Base-by-base conservation (phyloP, 2,888 invertebrate species). In the Mechanitis mazaeus region DNA sequence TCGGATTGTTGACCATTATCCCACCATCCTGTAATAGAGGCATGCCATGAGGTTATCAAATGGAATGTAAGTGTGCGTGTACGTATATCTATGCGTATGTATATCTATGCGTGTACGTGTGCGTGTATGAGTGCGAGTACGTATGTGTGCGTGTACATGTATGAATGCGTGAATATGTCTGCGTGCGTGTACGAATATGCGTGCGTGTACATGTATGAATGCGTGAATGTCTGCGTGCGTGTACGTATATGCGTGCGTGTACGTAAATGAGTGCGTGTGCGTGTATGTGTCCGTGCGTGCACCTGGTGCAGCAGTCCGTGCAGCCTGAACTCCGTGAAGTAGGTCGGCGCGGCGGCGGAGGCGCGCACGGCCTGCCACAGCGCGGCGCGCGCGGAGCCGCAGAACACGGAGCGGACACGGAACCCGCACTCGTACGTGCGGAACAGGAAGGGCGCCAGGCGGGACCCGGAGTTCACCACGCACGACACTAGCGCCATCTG, bases 301-400 rank as follows among this genome's bases (percentile, higher is more conserved):
- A 93, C 93, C 89, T 94, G 94, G 75, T 94, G 94, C 70, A 95
- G 81, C 71, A 92, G 91, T 9, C 94, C 93, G 61, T 93, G 93
- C 31, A 94, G 86, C 68, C 92, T 91, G 76, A 94, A 95, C 83
- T 96, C 97, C 76, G 95, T 94, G 87, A 97, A 98, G 89, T 97
- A 97, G 0, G 96, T 95, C 2, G 97, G 98, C 4, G 97, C 97
- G 54, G 97, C 97, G 54, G 97, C 95, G 0, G 96, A 96, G 0
- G 97, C 97, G 69, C 97, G 87, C 35, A 96, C 94, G 12, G 95
- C 95, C 86, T 96, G 94, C 96, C 96, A 97, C 62, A 96, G 85
- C 69, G 88, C 87, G 68, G 94, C 93, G 64, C 92, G 91, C 69
- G 92, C 91, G 57, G 93, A 93, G 55, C 97, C 97, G 61, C 92